Conservation (phyloP, 2,113 vertebrate species). For the Trachemys scripta region DNA sequence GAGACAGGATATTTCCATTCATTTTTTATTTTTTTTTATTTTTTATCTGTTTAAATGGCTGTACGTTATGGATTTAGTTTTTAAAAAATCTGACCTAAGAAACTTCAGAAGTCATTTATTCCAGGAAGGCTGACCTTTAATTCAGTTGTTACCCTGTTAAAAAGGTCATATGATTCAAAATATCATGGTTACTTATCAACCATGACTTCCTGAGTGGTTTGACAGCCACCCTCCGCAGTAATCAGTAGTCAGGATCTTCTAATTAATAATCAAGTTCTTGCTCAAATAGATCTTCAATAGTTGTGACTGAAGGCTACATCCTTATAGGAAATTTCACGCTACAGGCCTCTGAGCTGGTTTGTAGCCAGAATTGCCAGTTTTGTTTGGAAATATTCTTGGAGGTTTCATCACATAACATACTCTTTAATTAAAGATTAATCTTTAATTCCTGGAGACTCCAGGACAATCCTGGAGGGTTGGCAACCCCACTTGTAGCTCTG, state of each 20-base stretch:
- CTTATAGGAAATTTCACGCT: background rate
- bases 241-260: background rate
- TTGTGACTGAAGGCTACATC: background rate
- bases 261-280: background rate
- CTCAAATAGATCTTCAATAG: background rate
- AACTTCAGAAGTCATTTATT: conserved; percentile 61
- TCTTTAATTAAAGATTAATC: no score
- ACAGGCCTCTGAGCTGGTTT: rapidly evolving
- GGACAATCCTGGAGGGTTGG: no score
- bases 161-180: conserved; percentile 57
- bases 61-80: conserved; percentile 46
- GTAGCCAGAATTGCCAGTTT: no score
- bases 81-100: conserved; percentile 40
- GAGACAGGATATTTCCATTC: no score
- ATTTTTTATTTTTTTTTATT: no score
- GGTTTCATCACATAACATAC: no score
- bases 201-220: background rate
- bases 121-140: conserved; percentile 59
- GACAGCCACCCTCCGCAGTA: conserved; percentile 20
- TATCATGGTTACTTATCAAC: conserved; percentile 34
- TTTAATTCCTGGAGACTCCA: no score
- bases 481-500: background rate
- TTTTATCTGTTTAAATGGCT: conserved; percentile 16
- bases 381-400: no score
- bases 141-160: conserved; percentile 29